Evolutionary conservation across 1,140 invertebrate genomes (phyloP).

Genomic region (Oreohelix idahoensis): DNA sequence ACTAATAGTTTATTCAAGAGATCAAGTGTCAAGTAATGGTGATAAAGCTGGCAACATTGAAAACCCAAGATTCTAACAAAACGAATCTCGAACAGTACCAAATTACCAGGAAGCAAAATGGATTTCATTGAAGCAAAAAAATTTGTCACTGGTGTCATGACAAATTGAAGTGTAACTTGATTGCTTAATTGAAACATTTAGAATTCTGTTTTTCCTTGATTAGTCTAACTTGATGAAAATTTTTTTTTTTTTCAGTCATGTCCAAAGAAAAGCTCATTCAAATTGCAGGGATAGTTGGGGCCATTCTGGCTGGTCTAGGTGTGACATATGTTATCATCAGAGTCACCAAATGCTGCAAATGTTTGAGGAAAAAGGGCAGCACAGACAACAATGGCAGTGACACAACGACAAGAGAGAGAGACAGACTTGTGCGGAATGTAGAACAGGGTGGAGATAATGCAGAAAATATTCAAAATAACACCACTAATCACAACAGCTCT

Average conservation of each 20-base stretch:
- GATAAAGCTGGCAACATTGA: too few relatives aligned
- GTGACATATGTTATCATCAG: conserved; percentile 9
- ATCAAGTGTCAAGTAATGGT: too few relatives aligned
- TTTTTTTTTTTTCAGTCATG: background rate
- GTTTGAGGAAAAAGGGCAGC: conserved; percentile 18
- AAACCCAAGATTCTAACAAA: too few relatives aligned
- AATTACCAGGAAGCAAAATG: too few relatives aligned
- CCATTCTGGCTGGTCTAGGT: conserved; percentile 3
- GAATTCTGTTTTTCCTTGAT: background rate
- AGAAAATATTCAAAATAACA: background rate
- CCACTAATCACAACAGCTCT: background rate
- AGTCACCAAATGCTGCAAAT: conserved; percentile 21
- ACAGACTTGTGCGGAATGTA: background rate
- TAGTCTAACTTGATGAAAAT: conserved; percentile 1
- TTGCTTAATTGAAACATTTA: background rate
- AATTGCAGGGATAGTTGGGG: background rate
- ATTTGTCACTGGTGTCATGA: too few relatives aligned
- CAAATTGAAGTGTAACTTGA: too few relatives aligned
- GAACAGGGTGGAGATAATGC: background rate
- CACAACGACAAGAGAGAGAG: background rate
- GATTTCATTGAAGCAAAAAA: too few relatives aligned
- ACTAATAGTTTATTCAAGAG: too few relatives aligned
- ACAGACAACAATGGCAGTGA: background rate
- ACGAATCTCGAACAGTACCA: too few relatives aligned
- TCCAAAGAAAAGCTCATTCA: conserved; percentile 24